Conservation (phyloP, 2,797 vertebrate species). For the Spea hammondii region DNA sequence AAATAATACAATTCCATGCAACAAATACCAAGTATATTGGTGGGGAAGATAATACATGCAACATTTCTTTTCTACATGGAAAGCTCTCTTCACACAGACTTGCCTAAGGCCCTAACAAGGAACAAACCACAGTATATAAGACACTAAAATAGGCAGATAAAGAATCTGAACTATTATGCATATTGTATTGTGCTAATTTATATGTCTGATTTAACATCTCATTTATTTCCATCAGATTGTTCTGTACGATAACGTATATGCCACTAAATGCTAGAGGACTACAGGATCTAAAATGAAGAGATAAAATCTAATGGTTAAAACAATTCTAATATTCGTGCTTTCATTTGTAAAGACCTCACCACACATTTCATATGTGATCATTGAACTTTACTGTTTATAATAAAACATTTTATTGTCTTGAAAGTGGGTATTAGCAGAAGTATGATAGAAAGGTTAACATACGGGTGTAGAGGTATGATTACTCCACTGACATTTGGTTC, state of each 20-base stretch:
- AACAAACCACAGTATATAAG: neutral
- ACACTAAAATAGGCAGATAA: constrained; percentile 15
- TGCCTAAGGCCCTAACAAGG: constrained; percentile 21
- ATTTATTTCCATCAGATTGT: constrained; percentile 13
- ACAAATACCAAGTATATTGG: too few species aligned
- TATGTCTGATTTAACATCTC: constrained; percentile 21
- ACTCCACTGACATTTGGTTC: constrained; percentile 32
- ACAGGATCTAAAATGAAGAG: constrained; percentile 22
- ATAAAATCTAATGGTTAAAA: constrained; percentile 32
- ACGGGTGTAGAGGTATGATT: constrained; percentile 28
- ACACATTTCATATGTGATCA: constrained; percentile 14
- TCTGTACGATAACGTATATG: constrained; percentile 20
- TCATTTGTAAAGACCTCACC: neutral
- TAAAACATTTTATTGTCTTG: constrained; percentile 42
- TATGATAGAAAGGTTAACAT: constrained; percentile 38
- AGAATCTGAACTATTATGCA: neutral
- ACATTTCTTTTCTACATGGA: too few species aligned
- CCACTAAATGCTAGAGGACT: neutral
- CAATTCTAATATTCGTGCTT: constrained; percentile 29
- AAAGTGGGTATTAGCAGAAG: constrained; percentile 36
- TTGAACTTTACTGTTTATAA: constrained; percentile 47
- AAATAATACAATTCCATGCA: too few species aligned
- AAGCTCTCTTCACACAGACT: neutral
- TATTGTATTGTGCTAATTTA: constrained; percentile 17
- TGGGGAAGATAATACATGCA: too few species aligned